Evolutionary conservation across 1,140 invertebrate genomes (phyloP), one percentile per base, ranked within the genome.

Genomic region (Lamellibrachia luymesi): DNA sequence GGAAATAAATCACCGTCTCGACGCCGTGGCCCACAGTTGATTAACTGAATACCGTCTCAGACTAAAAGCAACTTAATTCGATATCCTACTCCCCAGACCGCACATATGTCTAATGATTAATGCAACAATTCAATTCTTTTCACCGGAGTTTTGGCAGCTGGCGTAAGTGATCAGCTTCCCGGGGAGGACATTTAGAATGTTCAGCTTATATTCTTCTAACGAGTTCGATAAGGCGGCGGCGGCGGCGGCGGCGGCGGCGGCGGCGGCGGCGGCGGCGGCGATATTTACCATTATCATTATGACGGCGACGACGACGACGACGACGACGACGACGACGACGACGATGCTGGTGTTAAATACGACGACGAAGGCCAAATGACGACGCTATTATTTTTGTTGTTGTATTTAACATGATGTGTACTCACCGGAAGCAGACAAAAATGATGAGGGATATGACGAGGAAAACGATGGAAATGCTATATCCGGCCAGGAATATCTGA

Each of bases 391-490:
- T 91, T 25, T 51, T 91, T 91, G 51, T 91, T n/a, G n/a, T 49
- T 49, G 51, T 91, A 50, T 17, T 25, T 25, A 91, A 13, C 22
- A 91, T 91, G 2, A 17, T 91, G 5, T 17, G 91, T 91, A 92
- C 51, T 51, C 94, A 96, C 96, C 95, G 98, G 97, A 99, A 99
- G 96, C 98, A 98, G 92, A 97, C 97, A 93, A 99, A 97, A 94
- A 99, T 98, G 92, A 97, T 97, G 51, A 99, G 97, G 0, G 98
- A 98, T n/a, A 98, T 95, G 8, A 98, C 95, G 17, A 98, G 95
- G 25, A 98, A 95, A 6, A 99, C 97, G 91, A 98, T 98, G 92
- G 98, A 99, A 94, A 99, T 97, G 94, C 97, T 97, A 96, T 98
- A 99, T 93, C 98, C 98, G 56, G 97, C 97, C 95, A 98, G 97